These are phyloP conservation scores for Hydropotes inermis DNA, from an alignment of 2,113 vertebrate species.

Conservation along the genomic window DNA sequence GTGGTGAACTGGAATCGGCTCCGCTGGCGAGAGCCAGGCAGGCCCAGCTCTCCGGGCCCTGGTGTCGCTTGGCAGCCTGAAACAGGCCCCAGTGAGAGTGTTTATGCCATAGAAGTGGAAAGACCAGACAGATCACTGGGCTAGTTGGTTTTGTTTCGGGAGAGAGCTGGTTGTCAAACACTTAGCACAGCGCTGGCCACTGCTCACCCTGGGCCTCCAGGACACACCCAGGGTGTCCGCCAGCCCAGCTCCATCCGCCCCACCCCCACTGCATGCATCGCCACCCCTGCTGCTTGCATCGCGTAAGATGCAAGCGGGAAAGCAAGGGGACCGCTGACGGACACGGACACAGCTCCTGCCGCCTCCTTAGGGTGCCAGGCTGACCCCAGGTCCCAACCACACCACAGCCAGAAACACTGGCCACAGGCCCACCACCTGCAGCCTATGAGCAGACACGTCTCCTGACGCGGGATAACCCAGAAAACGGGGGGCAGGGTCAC, in stretches of 20 bases:
- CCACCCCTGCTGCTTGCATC: neutral
- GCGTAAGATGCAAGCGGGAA: neutral
- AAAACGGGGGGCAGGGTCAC: neutral
- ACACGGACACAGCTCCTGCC: neutral
- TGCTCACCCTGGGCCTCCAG: neutral
- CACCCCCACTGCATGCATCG: neutral
- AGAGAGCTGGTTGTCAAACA: neutral
- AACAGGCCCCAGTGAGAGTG: neutral
- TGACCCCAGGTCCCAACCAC: neutral
- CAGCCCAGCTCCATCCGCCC: neutral
- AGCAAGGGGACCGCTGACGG: neutral
- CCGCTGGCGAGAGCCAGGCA: fast-evolving
- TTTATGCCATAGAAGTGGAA: neutral
- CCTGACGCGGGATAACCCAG: neutral
- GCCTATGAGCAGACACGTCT: neutral
- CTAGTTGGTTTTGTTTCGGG: neutral
- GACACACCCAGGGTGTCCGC: neutral
- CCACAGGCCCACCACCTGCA: neutral
- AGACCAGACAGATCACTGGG: neutral
- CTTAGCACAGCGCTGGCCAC: neutral
- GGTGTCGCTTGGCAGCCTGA: neutral
- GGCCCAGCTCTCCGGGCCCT: neutral
- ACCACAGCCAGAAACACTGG: neutral
- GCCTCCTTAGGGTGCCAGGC: neutral
- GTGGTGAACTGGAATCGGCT: neutral